Base-by-base conservation (phyloP, 53 echinoderm and acorn worm genomes). In the Echinarachnius parma region DNA sequence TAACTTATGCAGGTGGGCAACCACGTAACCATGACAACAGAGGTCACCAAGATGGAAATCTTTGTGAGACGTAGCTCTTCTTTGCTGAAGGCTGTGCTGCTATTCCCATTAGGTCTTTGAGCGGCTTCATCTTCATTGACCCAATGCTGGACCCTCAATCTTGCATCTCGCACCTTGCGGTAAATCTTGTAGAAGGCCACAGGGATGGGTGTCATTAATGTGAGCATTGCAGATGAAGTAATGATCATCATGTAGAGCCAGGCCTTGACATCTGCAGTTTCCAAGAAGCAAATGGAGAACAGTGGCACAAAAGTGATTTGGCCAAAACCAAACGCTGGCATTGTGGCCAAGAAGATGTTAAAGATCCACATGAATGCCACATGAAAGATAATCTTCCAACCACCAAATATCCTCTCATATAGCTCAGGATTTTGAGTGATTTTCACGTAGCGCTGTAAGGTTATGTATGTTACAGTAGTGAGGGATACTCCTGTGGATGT, bases 21-120 rank as follows among this genome's bases (percentile, higher is more conserved):
- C 92, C 92, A 92, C 20, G 82, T 81, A 0, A 92, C 27, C 30
- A 78, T 62, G 14, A 88, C 74, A 0, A 35, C 22, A 5, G 52
- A 29, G 10, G 69, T 69, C 2, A 92, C 87, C 39, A 88, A 56
- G 32, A 75, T 77, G 29, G 84, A 78, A n/a, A 88, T 75, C 30
- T 81, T 77, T 4, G 92, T 92, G 76, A 85, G 64, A 9, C 88
- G 72, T 9, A 84, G 61, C 36, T 88, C 88, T 19, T 81, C 84
- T 25, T 88, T 88, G 65, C 75, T 81, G 0, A 62, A 14, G 13
- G 37, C 24, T 4, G 20, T 23, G 10, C 35, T 28, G 15, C 14
- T 62, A 39, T 62, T 57, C 16, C 31, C 39, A 14, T 5, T 1
- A 23, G 23, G 23, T 2, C 9, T 27, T 39, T 39, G 42, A 39